A percentile compares a stretch with the other conserved stretches of the same genome.
phyloP scores from a whole-genome alignment of 2,888 invertebrate genomes.

The Stenoptilia bipunctidactyla region DNA sequence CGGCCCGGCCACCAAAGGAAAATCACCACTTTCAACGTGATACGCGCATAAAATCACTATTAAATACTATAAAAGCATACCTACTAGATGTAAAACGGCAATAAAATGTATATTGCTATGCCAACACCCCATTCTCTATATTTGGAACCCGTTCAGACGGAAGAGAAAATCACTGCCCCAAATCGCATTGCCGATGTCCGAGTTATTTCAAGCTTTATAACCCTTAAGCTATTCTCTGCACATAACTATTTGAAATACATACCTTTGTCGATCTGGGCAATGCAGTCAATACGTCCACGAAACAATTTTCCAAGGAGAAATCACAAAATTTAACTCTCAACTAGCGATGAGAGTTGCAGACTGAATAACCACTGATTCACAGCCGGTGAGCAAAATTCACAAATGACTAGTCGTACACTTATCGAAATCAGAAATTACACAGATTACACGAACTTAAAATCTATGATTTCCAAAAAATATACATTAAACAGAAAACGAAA shows the following conservation, averaged over 20 bases:
- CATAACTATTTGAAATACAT: conserved; percentile 17
- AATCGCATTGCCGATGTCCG: conserved; percentile 15
- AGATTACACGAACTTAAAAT: conserved; percentile 67
- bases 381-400: conserved; percentile 58
- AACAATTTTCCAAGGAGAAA: conserved; percentile 46
- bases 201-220: conserved; percentile 4
- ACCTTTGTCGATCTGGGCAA: conserved; percentile 46
- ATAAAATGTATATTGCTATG: conserved; percentile 12
- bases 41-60: conserved; percentile 9
- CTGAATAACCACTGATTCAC: conserved; percentile 59
- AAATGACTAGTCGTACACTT: conserved; percentile 61
- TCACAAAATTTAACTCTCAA: conserved; percentile 59
- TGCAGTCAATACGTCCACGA: conserved; percentile 32
- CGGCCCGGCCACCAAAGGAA: conserved; percentile 46
- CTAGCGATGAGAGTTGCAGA: conserved; percentile 50
- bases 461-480: conserved; percentile 62
- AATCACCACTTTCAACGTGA: conserved; percentile 30
- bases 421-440: conserved; percentile 60
- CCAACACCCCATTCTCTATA: conserved; percentile 38
- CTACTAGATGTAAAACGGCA: conserved; percentile 7
- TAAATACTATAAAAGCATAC: conserved; percentile 3
- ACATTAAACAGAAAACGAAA: conserved; percentile 48
- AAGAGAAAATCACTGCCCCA: conserved; percentile 39
- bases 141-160: conserved; percentile 45
- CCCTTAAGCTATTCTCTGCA: not conserved